phyloP scores from a whole-genome alignment of 2,888 invertebrate genomes.

The Liposcelis brunnea region DNA sequence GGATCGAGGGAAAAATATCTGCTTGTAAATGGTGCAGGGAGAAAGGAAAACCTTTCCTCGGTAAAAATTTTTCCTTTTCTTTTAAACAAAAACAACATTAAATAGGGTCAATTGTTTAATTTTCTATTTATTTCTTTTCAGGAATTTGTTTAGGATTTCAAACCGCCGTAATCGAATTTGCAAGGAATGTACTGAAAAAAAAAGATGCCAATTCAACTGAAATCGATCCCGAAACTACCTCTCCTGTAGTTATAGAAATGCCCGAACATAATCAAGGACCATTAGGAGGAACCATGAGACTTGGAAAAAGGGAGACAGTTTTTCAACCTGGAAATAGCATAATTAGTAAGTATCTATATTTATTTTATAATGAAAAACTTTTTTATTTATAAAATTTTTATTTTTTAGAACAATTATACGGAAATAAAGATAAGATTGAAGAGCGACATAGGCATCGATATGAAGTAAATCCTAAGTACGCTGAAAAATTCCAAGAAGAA shows the following conservation, averaged over 20 bases:
- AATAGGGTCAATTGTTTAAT: not conserved
- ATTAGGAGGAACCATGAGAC: conserved; percentile 94
- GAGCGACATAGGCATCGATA: conserved; percentile 95
- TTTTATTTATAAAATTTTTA: conserved; percentile 4
- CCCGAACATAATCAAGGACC: conserved; percentile 89
- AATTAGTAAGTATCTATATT: conserved; percentile 36
- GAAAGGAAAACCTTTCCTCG: conserved; percentile 79
- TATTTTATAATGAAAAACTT: not conserved
- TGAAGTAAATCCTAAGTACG: conserved; percentile 87
- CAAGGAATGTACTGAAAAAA: conserved; percentile 63
- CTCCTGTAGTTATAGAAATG: conserved; percentile 93
- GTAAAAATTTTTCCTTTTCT: too few relatives aligned
- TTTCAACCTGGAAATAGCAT: conserved; percentile 44
- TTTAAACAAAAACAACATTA: not conserved
- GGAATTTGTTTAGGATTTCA: conserved; percentile 90
- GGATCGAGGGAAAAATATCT: conserved; percentile 88
- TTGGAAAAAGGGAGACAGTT: conserved; percentile 80
- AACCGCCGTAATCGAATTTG: conserved; percentile 89
- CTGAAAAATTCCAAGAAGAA: conserved; percentile 53
- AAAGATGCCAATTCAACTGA: conserved; percentile 76
- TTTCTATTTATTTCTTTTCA: not conserved
- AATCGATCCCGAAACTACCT: conserved; percentile 48
- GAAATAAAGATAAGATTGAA: conserved; percentile 58
- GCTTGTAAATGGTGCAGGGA: conserved; percentile 87
- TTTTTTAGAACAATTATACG: conserved; percentile 51